Conservation (phyloP, 2,113 vertebrate genomes). For the Gymnocephalus cernua region DNA sequence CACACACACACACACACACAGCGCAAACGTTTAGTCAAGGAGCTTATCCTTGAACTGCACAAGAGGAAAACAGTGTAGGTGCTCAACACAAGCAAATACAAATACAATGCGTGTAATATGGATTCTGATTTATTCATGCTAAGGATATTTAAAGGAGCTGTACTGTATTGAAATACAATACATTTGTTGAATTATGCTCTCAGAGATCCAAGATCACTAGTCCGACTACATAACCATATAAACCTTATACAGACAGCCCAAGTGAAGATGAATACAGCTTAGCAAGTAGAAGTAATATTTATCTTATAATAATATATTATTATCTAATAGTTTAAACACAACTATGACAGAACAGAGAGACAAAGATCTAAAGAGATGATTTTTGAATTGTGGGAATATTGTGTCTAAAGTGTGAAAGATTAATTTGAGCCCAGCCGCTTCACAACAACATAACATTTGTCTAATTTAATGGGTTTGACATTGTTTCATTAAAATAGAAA, state of each 20-base stretch:
- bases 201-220: not conserved
- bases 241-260: not conserved
- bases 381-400: not conserved
- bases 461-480: not conserved
- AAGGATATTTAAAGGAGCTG: not conserved
- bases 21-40: not conserved
- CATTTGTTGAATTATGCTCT: not conserved
- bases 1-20: too few species aligned
- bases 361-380: not conserved
- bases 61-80: not conserved
- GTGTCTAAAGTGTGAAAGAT: not conserved
- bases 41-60: not conserved
- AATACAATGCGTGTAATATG: not conserved
- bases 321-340: too few species aligned
- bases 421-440: not conserved
- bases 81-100: not conserved
- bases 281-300: not conserved
- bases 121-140: slow-evolving; percentile 14
- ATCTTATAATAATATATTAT: not conserved
- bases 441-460: not conserved
- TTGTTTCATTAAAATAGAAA: not conserved
- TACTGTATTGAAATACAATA: not conserved
- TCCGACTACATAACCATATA: not conserved
- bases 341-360: not conserved
- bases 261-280: not conserved